Conservation (phyloP, 1,140 invertebrate species). For the Pemphigus obesinymphae region DNA sequence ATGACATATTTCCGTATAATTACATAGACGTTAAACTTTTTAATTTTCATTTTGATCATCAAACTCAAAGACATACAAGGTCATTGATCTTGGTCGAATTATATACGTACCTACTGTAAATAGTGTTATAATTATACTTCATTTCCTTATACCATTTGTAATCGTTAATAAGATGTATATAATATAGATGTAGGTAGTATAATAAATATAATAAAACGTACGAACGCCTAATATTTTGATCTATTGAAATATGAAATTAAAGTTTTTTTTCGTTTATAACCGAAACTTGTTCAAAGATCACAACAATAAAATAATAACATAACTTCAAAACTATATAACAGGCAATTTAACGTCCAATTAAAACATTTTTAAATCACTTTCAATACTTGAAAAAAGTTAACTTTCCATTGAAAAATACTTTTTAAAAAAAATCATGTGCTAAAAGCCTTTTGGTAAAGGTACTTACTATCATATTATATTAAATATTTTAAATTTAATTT, state of each 20-base stretch:
- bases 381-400: no score
- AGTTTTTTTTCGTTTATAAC: background rate
- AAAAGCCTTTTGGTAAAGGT: no score
- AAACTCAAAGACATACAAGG: background rate
- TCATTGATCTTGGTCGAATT: background rate
- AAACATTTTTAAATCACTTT: no score
- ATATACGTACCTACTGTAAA: no score
- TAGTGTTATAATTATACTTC: background rate
- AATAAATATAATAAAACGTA: background rate
- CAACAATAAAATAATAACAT: background rate
- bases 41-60: background rate
- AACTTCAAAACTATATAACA: background rate
- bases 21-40: background rate
- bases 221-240: background rate
- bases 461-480: no score
- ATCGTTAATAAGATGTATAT: background rate
- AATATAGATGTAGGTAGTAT: background rate
- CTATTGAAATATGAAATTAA: background rate
- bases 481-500: no score
- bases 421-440: no score
- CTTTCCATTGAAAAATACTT: no score
- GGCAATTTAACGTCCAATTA: no score
- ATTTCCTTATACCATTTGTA: background rate
- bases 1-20: background rate
- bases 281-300: background rate